Percentiles rank a stretch among this genome's conserved stretches.
Conservation (phyloP, 2,113 vertebrate genomes). For the Phycodurus eques region DNA sequence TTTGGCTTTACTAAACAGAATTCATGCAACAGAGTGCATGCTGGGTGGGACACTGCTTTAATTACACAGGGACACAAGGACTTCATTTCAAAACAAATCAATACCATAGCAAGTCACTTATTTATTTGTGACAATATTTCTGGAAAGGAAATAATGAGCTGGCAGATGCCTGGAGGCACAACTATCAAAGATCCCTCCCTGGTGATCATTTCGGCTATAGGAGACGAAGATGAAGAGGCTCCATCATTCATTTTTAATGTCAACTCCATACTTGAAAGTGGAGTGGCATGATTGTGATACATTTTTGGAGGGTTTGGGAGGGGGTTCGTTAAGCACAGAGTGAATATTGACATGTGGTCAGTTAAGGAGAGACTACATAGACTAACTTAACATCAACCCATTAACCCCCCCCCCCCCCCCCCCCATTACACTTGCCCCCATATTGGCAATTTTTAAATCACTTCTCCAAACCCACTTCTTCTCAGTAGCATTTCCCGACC, state of each 20-base stretch:
- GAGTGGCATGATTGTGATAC: conserved; percentile 61
- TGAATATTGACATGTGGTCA: conserved; percentile 71
- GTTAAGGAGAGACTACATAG: conserved; percentile 58
- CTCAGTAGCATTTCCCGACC: too few species aligned
- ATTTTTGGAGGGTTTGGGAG: conserved; percentile 42
- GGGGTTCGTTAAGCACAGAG: conserved; percentile 61
- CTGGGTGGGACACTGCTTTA: conserved; percentile 51
- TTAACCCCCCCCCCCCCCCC: too few species aligned
- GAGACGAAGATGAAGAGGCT: conserved; percentile 59
- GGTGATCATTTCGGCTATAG: conserved; percentile 63
- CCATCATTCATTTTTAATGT: conserved; percentile 77
- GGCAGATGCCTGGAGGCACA: conserved; percentile 65
- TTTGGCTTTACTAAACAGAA: conserved; percentile 54
- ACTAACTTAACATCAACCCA: conserved; percentile 74
- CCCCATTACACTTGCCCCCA: background rate
- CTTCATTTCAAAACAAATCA: conserved; percentile 71
- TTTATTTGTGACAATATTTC: conserved; percentile 73
- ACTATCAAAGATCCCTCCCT: conserved; percentile 67
- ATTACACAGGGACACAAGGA: conserved; percentile 60
- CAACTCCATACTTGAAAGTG: conserved; percentile 68
- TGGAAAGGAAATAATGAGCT: conserved; percentile 70
- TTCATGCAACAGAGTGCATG: conserved; percentile 33
- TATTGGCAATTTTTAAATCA: too few species aligned
- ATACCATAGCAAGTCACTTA: conserved; percentile 66
- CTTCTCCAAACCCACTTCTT: too few species aligned